Conservation (phyloP, 1,140 invertebrate genomes). For the Theocolax elegans region DNA sequence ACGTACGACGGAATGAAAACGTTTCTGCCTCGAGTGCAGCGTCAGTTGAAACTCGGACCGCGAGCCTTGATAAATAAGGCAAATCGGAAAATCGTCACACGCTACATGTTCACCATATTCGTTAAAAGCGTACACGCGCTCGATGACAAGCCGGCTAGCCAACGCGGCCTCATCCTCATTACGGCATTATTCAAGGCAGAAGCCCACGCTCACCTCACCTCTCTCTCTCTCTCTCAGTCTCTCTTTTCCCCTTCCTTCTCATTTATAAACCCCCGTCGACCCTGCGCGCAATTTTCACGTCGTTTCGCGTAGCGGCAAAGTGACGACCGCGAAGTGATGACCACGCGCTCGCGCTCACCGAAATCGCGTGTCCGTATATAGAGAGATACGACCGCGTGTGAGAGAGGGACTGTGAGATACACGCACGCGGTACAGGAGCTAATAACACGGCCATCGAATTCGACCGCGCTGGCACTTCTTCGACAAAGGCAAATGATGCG, state of each 20-base stretch:
- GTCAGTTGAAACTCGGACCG: too few relatives aligned
- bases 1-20: too few relatives aligned
- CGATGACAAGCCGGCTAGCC: slow-evolving; percentile 15
- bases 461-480: slow-evolving; percentile 8
- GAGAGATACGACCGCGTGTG: too few relatives aligned
- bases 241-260: neutral
- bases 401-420: too few relatives aligned
- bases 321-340: slow-evolving; percentile 26
- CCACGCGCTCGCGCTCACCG: neutral
- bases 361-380: too few relatives aligned
- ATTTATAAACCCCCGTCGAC: slow-evolving; percentile 3
- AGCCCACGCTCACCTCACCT: too few relatives aligned
- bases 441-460: neutral
- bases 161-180: slow-evolving; percentile 9
- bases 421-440: too few relatives aligned
- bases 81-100: slow-evolving; percentile 9
- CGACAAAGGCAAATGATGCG: slow-evolving; percentile 42
- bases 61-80: neutral
- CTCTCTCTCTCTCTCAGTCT: too few relatives aligned
- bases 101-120: neutral
- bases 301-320: slow-evolving; percentile 8
- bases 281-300: slow-evolving; percentile 18
- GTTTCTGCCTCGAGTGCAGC: too few relatives aligned
- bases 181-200: slow-evolving; percentile 24
- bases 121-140: neutral